Conservation (phyloP, 2,888 invertebrate genomes). For the Napeogenes sylphis region DNA sequence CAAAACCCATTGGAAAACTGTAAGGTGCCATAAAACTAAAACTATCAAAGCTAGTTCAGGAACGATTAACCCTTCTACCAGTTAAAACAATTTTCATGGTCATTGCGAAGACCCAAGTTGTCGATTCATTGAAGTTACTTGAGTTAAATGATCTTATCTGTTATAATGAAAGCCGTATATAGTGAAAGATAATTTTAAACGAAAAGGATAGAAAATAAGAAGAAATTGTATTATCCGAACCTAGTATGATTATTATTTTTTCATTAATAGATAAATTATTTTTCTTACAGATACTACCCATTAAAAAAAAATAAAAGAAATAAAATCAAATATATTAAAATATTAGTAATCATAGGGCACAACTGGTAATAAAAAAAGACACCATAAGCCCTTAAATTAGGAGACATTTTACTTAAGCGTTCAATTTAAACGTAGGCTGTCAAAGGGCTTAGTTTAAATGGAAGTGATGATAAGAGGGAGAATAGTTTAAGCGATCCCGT, state of each 20-base stretch:
- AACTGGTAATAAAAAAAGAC: not conserved
- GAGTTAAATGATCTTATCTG: constrained; percentile 51
- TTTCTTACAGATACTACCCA: too few relatives aligned
- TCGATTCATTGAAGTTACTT: constrained; percentile 59
- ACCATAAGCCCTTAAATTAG: constrained; percentile 46
- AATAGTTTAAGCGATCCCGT: too few relatives aligned
- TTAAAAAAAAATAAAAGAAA: too few relatives aligned
- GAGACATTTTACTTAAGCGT: constrained; percentile 25
- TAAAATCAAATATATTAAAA: too few relatives aligned
- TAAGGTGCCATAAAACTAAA: constrained; percentile 1
- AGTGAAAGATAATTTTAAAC: too few relatives aligned
- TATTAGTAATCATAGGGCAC: too few relatives aligned
- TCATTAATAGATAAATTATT: too few relatives aligned
- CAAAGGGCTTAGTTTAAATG: constrained; percentile 27
- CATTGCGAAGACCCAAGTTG: constrained; percentile 46
- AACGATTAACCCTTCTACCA: constrained; percentile 47
- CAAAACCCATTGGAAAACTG: too few relatives aligned
- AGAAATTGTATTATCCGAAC: too few relatives aligned
- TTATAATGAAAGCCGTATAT: not conserved
- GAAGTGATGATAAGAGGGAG: constrained; percentile 1
- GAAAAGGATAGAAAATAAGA: too few relatives aligned
- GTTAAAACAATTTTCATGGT: constrained; percentile 42
- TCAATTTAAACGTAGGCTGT: constrained; percentile 20
- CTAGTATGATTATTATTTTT: too few relatives aligned
- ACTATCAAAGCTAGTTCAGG: constrained; percentile 24